Base-by-base conservation (phyloP, 2,113 vertebrate species). In the Pollachius pollachius region DNA sequence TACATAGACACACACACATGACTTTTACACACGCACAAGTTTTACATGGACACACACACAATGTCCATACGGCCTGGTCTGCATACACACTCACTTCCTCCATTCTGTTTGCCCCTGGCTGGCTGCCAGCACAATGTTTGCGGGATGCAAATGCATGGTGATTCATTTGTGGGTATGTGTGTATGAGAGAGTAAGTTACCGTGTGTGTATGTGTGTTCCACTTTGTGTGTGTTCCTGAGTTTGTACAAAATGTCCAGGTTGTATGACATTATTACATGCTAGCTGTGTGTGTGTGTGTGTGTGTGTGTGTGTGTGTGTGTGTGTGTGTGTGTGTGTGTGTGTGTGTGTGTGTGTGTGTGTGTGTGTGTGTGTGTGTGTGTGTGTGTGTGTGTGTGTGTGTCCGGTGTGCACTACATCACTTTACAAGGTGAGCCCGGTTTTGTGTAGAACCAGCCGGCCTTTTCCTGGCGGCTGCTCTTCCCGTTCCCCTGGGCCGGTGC, bases 31-130 rank as follows among this genome's bases (percentile, higher is more conserved):
- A 66, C n/a, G 15, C 9, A 66, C 59, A 0, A 27, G 60, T 25
- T 52, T 85, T 48, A 84, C 77, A 71, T 79, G 61, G 72, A 21
- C 16, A 27, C 56, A 54, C 77, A 58, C 79, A 58, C 72, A 73
- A 63, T 57, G 76, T 79, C 77, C 11, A 61, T 72, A 67, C 65
- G 34, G 76, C 65, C 81, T 66, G 74, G 69, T 64, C 72, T 81
- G 76, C 79, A 83, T 80, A 82, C 76, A 81, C 84, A 57, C 84
- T 86, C 79, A 77, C 85, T 85, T 86, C 79, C 80, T 73, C 57
- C 69, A 74, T 84, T 84, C 88, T 87, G 83, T 89, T 83, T 89
- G 83, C 71, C 72, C 75, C 83, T 84, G 85, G 82, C 83, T 68
- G 52, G 80, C 60, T 81, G 84, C 83, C 84, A 86, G 72, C 70